These are phyloP conservation scores for Channallabes apus DNA, from an alignment of 2,797 vertebrate species.

Conservation along the genomic window DNA sequence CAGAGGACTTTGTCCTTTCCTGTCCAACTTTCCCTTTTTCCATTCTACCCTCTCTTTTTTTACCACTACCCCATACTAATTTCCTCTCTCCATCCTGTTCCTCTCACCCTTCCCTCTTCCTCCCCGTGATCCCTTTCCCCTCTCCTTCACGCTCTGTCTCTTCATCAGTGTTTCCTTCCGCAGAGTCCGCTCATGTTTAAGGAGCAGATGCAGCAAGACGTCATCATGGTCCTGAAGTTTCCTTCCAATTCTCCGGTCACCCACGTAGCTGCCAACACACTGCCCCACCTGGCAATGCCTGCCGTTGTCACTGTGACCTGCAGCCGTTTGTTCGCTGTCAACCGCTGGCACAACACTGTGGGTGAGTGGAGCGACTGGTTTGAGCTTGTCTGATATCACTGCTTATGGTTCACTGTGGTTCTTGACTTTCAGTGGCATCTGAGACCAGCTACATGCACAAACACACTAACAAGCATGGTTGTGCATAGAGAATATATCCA, in stretches of 20 bases:
- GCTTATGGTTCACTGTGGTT: neutral
- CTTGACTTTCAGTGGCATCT: neutral
- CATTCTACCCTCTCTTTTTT: conserved; percentile 59
- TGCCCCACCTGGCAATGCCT: conserved; percentile 90
- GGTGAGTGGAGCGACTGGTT: conserved; percentile 74
- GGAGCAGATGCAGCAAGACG: conserved; percentile 99
- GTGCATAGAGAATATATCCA: neutral
- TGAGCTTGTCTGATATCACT: neutral
- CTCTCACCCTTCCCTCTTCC: conserved; percentile 56
- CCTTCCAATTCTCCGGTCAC: conserved; percentile 96
- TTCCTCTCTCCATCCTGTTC: conserved; percentile 40
- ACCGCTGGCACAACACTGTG: conserved; percentile 96
- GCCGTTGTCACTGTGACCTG: conserved; percentile 96
- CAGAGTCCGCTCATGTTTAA: conserved; percentile 99
- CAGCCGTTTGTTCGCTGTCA: conserved; percentile 93
- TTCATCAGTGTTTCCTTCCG: conserved; percentile 98
- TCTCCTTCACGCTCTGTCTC: conserved; percentile 77
- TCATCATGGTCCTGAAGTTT: conserved; percentile 99
- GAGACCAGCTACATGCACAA: neutral
- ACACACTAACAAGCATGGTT: neutral
- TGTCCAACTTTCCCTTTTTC: conserved; percentile 17
- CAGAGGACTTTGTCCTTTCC: conserved; percentile 40
- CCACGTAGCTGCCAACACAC: conserved; percentile 93
- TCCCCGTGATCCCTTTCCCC: conserved; percentile 51
- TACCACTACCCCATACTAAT: conserved; percentile 31